Conservation (phyloP, 2,888 invertebrate genomes). For the Euproctis similis region DNA sequence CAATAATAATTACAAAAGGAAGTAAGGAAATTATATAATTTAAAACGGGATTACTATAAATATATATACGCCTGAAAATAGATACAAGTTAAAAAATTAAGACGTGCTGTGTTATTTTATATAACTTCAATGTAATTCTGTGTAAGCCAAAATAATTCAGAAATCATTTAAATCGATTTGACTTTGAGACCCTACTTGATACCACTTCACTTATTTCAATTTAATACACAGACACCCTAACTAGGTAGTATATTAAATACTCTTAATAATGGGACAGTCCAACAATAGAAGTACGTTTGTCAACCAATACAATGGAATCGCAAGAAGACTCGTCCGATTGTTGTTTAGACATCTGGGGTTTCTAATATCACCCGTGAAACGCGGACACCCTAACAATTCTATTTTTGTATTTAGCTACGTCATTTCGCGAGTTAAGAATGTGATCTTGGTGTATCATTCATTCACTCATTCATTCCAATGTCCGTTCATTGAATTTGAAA, state of each 20-base stretch:
- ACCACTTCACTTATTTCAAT: conserved; percentile 2
- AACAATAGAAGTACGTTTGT: conserved; percentile 59
- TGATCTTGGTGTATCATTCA: conserved; percentile 29
- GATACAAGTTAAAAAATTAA: no score
- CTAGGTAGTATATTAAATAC: conserved; percentile 58
- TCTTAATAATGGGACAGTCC: conserved; percentile 51
- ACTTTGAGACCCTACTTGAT: no score
- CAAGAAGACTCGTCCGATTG: conserved; percentile 42
- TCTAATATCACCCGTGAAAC: conserved; percentile 39
- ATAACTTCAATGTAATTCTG: no score
- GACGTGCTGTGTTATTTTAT: no score
- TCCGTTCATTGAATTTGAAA: conserved; percentile 6
- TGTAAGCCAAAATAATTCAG: no score
- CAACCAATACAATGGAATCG: conserved; percentile 45
- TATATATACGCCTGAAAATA: no score
- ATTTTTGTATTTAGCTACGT: conserved; percentile 40
- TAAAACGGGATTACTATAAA: no score
- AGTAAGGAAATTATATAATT: no score
- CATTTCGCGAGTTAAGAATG: conserved; percentile 34
- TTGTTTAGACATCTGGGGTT: conserved; percentile 71
- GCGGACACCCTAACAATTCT: conserved; percentile 37
- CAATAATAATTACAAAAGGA: no score
- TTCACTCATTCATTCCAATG: conserved; percentile 10
- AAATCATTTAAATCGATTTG: no score
- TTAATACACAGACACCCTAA: conserved; percentile 31